Evolutionary conservation across 2,797 vertebrate species (phyloP).

Genomic region (Sebastes cheni): DNA sequence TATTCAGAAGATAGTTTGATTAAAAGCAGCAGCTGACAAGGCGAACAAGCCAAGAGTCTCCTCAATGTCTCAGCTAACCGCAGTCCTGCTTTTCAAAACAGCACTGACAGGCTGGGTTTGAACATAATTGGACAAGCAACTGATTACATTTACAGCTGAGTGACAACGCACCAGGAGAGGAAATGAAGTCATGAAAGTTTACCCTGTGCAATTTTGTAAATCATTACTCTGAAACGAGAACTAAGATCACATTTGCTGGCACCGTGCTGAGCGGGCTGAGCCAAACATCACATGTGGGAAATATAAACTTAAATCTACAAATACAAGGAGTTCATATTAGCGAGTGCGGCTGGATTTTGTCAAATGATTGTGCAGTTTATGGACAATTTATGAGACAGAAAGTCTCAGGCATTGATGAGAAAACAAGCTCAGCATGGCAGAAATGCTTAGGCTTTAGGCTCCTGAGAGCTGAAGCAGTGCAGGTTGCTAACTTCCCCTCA

Average conservation of each 20-base stretch:
- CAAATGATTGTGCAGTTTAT: conserved; percentile 64
- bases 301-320: conserved; percentile 61
- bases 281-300: conserved; percentile 73
- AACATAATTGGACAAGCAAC: conserved; percentile 71
- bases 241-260: conserved; percentile 68
- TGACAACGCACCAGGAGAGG: conserved; percentile 71
- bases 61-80: conserved; percentile 50
- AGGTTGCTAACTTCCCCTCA: conserved; percentile 50
- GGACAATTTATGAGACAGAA: conserved; percentile 60
- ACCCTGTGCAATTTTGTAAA: conserved; percentile 73
- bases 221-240: conserved; percentile 68
- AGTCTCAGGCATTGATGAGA: conserved; percentile 46
- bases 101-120: conserved; percentile 55
- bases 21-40: conserved; percentile 74
- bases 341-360: conserved; percentile 51
- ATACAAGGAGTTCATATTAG: conserved; percentile 68
- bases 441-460: conserved; percentile 32
- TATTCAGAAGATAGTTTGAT: conserved; percentile 71
- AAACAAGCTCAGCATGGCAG: conserved; percentile 51
- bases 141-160: conserved; percentile 83
- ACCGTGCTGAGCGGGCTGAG: conserved; percentile 32
- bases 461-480: conserved; percentile 37
- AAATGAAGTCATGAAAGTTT: conserved; percentile 83
- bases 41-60: conserved; percentile 71
- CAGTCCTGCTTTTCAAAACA: conserved; percentile 54